These are phyloP conservation scores for Chionodraco myersi DNA, from an alignment of 2,113 vertebrate species.

Conservation along the genomic window DNA sequence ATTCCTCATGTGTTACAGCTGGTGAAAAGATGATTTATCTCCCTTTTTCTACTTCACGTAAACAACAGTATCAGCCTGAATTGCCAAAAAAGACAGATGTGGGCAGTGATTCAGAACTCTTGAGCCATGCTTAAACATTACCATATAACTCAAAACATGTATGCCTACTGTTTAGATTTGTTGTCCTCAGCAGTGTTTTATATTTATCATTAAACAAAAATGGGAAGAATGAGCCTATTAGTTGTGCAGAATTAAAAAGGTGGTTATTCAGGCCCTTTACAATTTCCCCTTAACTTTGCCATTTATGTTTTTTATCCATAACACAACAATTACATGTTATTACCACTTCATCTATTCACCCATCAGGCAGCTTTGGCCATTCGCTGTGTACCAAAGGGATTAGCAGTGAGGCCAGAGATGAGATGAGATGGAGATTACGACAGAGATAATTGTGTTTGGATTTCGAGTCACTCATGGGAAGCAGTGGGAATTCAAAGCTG, in stretches of 20 bases:
- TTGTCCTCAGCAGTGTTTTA: background rate
- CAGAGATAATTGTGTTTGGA: conserved; percentile 75
- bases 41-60: background rate
- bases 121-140: background rate
- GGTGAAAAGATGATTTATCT: conserved; percentile 20
- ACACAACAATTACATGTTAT: background rate
- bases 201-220: background rate
- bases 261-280: background rate
- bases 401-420: conserved; percentile 62
- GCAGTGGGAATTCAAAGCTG: conserved; percentile 43
- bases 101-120: background rate
- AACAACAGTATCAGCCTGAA: background rate
- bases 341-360: conserved; percentile 2
- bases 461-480: conserved; percentile 59
- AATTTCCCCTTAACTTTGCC: background rate
- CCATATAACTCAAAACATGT: background rate
- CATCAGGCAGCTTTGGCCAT: conserved; percentile 36
- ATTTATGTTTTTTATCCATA: background rate
- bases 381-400: conserved; percentile 60
- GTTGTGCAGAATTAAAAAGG: background rate
- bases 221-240: background rate
- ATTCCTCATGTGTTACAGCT: conserved; percentile 9
- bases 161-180: background rate
- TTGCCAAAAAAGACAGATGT: conserved; percentile 6
- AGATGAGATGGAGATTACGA: conserved; percentile 76